phyloP scores from a whole-genome alignment of 2,888 invertebrate genomes.

The Lissocephala sabroskyi region DNA sequence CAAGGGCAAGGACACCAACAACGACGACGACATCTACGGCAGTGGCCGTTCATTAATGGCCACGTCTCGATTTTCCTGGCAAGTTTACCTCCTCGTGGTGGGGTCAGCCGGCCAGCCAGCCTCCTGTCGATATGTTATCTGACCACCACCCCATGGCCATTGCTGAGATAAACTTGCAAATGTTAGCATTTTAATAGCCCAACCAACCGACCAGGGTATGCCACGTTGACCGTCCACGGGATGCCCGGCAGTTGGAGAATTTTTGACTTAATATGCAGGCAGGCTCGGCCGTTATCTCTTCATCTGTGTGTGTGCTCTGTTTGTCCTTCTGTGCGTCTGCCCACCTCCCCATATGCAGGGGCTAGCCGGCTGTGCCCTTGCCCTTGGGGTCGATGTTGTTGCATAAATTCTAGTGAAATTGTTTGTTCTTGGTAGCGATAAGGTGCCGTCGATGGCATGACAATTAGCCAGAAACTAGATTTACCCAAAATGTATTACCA shows the following conservation, averaged over 20 bases:
- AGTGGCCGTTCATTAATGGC: slow-evolving; percentile 61
- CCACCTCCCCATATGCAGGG: too few relatives aligned
- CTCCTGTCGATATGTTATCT: slow-evolving; percentile 54
- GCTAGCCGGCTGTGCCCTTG: slow-evolving; percentile 14
- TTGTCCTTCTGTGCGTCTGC: slow-evolving; percentile 4
- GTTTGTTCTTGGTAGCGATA: slow-evolving; percentile 47
- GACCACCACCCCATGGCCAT: slow-evolving; percentile 3
- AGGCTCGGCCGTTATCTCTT: slow-evolving; percentile 23
- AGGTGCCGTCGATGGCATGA: slow-evolving; percentile 56
- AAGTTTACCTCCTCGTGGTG: slow-evolving; percentile 41
- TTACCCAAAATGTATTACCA: not conserved
- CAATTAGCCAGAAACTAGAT: slow-evolving; percentile 54
- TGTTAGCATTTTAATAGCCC: slow-evolving; percentile 60
- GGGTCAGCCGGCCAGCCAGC: too few relatives aligned
- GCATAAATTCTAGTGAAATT: slow-evolving; percentile 52
- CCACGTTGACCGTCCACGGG: too few relatives aligned
- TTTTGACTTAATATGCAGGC: slow-evolving; percentile 53
- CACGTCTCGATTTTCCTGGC: slow-evolving; percentile 44
- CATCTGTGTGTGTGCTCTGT: slow-evolving; percentile 21
- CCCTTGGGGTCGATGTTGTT: slow-evolving; percentile 33
- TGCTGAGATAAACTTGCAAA: slow-evolving; percentile 63
- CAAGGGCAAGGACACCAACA: slow-evolving; percentile 8
- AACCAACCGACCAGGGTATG: too few relatives aligned
- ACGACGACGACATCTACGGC: too few relatives aligned
- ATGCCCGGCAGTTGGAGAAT: slow-evolving; percentile 33